Conservation (phyloP, 2,888 invertebrate genomes). For the Cephalotes varians region DNA sequence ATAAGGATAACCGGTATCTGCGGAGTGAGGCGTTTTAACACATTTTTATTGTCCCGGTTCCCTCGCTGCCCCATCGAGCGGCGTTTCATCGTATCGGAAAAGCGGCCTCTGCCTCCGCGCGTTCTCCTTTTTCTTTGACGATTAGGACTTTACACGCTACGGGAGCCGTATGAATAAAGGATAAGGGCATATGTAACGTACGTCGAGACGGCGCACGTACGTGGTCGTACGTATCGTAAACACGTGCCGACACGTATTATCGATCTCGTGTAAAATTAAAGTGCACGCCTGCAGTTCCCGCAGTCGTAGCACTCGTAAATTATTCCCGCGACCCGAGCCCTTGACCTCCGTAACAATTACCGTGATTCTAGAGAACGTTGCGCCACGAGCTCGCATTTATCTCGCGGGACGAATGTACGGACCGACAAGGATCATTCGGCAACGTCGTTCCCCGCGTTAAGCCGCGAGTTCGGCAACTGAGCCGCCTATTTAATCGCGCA, state of each 20-base stretch:
- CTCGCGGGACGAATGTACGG: slow-evolving; percentile 10
- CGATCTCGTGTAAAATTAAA: slow-evolving; percentile 63
- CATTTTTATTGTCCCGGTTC: slow-evolving; percentile 31
- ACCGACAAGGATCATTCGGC: slow-evolving; percentile 19
- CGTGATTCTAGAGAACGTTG: slow-evolving; percentile 34
- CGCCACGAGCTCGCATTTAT: slow-evolving; percentile 23
- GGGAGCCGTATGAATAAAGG: slow-evolving; percentile 63
- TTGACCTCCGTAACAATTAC: slow-evolving; percentile 53
- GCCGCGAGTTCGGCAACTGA: slow-evolving; percentile 42
- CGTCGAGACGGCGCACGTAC: slow-evolving; percentile 57
- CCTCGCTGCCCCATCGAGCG: slow-evolving; percentile 14
- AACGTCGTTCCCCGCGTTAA: neutral
- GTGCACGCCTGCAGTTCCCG: slow-evolving; percentile 26
- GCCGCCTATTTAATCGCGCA: slow-evolving; percentile 38
- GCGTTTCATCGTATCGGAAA: slow-evolving; percentile 44
- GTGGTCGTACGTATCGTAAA: slow-evolving; percentile 65
- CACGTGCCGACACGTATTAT: slow-evolving; percentile 67
- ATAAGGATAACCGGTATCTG: slow-evolving; percentile 21
- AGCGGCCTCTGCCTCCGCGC: neutral
- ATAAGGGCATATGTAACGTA: slow-evolving; percentile 57
- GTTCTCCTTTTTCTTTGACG: slow-evolving; percentile 48
- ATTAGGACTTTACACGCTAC: slow-evolving; percentile 54
- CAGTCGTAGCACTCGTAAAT: slow-evolving; percentile 54
- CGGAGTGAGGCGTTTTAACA: neutral
- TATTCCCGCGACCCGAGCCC: slow-evolving; percentile 43